phyloP scores from a whole-genome alignment of 2,888 invertebrate species.

The Monoplex corrugatus region DNA sequence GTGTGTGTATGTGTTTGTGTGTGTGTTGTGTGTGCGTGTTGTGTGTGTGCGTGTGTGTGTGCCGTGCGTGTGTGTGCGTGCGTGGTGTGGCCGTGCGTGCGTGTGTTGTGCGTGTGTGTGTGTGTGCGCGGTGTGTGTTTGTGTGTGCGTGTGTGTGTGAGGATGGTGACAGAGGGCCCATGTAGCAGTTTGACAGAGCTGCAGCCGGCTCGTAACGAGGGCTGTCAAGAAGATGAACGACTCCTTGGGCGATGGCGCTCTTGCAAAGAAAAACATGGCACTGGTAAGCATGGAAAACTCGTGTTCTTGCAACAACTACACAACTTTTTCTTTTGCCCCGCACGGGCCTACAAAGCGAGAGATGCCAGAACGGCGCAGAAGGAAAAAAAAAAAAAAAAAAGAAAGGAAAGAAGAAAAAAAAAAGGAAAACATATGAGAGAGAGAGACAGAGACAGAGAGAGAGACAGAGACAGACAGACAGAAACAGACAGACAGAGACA shows the following conservation, averaged over 20 bases:
- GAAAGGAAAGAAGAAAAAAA: slow-evolving; percentile 31
- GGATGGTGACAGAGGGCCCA: not conserved
- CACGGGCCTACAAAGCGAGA: not conserved
- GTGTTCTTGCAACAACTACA: slow-evolving; percentile 44
- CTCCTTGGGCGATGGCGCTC: slow-evolving; percentile 33
- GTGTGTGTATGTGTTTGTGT: too few relatives aligned
- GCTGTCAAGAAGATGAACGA: slow-evolving; percentile 50
- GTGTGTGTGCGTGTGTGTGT: too few relatives aligned
- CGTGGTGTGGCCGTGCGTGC: too few relatives aligned
- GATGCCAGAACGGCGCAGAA: not conserved
- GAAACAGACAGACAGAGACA: not conserved
- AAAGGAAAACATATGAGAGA: slow-evolving; percentile 22
- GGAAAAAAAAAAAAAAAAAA: not conserved
- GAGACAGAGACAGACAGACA: slow-evolving; percentile 25
- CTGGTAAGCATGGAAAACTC: slow-evolving; percentile 46
- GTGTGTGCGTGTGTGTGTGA: not conserved
- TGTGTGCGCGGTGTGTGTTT: too few relatives aligned
- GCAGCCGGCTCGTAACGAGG: slow-evolving; percentile 37
- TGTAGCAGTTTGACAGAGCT: slow-evolving; percentile 30
- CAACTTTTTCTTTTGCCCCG: not conserved
- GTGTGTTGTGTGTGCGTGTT: too few relatives aligned
- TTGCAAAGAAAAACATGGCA: slow-evolving; percentile 48
- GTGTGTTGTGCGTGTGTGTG: too few relatives aligned
- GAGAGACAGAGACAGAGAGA: slow-evolving; percentile 39
- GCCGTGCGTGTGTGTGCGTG: too few relatives aligned